A percentile compares a stretch with the other conserved stretches of the same genome.
phyloP scores from a whole-genome alignment of 2,797 vertebrate species.

The Epinephelus malabaricus region DNA sequence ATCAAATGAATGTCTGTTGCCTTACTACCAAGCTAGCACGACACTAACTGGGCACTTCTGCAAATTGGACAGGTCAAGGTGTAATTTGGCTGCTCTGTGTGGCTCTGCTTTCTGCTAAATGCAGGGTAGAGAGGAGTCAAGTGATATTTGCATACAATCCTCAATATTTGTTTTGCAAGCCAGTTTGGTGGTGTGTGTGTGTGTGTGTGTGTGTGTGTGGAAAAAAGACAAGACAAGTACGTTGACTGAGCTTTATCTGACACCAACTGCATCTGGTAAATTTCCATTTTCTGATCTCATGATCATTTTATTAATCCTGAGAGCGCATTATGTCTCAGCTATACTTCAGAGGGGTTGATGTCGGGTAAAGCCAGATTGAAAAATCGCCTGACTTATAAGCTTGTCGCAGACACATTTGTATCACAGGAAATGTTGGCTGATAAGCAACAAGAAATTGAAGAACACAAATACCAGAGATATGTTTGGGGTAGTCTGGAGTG shows the following conservation, averaged over 20 bases:
- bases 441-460: not conserved
- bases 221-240: too few species aligned
- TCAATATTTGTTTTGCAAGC: constrained; percentile 28
- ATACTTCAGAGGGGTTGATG: not conserved
- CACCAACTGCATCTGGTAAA: not conserved
- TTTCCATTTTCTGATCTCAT: not conserved
- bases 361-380: too few species aligned
- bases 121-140: not conserved
- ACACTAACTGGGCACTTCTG: not conserved
- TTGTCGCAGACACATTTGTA: too few species aligned
- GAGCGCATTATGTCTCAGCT: not conserved
- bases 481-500: not conserved
- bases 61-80: not conserved
- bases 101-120: constrained; percentile 6
- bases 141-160: constrained; percentile 28
- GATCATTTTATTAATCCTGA: not conserved
- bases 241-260: not conserved
- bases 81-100: constrained; percentile 4
- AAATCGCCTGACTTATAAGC: not conserved
- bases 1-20: not conserved
- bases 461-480: not conserved
- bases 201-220: not conserved
- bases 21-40: not conserved
- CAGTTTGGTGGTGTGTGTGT: constrained; percentile 4
- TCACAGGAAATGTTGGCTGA: not conserved